Evolutionary conservation across 30 jellyfish, hydroid and myxozoan genomes (phyloP), one percentile per base, ranked within the genome.

Genomic region (Hydra vulgaris): DNA sequence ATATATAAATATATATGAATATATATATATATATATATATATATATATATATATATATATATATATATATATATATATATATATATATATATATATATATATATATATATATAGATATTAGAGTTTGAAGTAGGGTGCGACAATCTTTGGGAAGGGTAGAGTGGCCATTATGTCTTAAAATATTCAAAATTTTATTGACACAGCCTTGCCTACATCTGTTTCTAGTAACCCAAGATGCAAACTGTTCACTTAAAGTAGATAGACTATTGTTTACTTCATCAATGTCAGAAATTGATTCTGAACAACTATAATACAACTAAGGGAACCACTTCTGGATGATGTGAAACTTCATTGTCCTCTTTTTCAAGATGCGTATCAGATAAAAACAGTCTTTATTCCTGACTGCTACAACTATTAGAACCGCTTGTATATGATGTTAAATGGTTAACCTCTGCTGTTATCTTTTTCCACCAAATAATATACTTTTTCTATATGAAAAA

Each of bases 131-230:
- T 26, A 74, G 82, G 17, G 82, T 74, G 69, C 82, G 75, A 17
- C 72, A 74, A 74, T 74, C 82, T 74, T 25, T 74, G 7, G 82
- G 82, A 7, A 74, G 82, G 55, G 69, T 20, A 23, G 76, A 27
- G 82, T 74, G 82, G 18, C 82, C 82, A 74, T 74, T 25, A 26
- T 70, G 76, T 70, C 82, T 21, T 74, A 74, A 74, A 27, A 74
- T 74, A 23, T 25, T 70, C 12, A 40, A 40, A 7, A 21, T 26
- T 74, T 74, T 17, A 70, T 74, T 24, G 7, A 53, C 19, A 15
- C 72, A 25, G 17, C 25, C 82, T 20, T 70, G 55, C 23, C 68
- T 21, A 27, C 82, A 74, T 25, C 23, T 74, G 55, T 74, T 74
- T 25, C 71, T 21, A 20, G 82, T 25, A 17, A 73, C 82, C 82